These are phyloP conservation scores for Rotaria magnacalcarata DNA, from an alignment of 2,888 invertebrate genomes.

Conservation along the genomic window DNA sequence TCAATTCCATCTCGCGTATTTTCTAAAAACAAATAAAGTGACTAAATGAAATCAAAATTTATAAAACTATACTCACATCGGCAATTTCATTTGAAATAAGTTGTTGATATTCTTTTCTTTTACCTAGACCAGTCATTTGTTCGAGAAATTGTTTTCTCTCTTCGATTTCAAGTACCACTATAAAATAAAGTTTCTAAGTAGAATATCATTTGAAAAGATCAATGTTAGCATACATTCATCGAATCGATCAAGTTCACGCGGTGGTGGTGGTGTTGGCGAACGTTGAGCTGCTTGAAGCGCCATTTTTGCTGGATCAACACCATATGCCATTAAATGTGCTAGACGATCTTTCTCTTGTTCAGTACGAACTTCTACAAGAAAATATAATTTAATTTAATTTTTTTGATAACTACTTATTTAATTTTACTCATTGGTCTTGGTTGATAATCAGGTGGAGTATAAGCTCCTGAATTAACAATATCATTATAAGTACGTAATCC, in stretches of 20 bases:
- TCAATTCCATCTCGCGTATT: constrained; percentile 56
- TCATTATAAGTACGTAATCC: constrained; percentile 53
- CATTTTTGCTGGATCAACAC: constrained; percentile 52
- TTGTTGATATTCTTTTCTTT: constrained; percentile 54
- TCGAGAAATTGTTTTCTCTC: constrained; percentile 55
- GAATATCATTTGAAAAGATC: background rate
- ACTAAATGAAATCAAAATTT: background rate
- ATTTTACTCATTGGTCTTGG: constrained; percentile 50
- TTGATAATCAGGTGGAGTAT: constrained; percentile 53
- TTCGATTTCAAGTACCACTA: constrained; percentile 57
- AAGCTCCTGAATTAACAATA: constrained; percentile 56
- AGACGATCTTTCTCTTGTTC: constrained; percentile 56
- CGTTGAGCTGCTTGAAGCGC: constrained; percentile 47
- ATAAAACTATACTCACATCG: constrained; percentile 50
- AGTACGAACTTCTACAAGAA: constrained; percentile 48
- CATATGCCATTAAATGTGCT: constrained; percentile 59
- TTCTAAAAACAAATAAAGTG: constrained; percentile 48
- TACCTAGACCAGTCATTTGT: constrained; percentile 56
- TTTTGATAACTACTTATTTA: background rate
- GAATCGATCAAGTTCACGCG: constrained; percentile 53
- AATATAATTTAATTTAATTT: no score
- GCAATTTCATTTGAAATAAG: constrained; percentile 59
- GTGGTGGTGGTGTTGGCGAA: constrained; percentile 42
- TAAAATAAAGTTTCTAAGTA: constrained; percentile 38
- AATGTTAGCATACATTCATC: constrained; percentile 54